Conservation (phyloP, 2,888 invertebrate genomes). For the Schrankia costaestrigalis region DNA sequence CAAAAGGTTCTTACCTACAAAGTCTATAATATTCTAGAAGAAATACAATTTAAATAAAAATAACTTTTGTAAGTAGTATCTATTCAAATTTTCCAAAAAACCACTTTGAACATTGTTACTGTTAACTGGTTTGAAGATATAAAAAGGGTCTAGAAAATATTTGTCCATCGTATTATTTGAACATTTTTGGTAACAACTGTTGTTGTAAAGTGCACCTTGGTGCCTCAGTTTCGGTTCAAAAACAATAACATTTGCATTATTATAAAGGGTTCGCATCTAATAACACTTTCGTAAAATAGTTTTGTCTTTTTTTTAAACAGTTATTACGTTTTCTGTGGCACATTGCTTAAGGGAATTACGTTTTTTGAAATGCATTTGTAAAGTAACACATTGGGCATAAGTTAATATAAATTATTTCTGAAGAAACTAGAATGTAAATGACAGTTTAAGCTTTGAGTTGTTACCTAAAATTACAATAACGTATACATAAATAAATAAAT, state of each 20-base stretch:
- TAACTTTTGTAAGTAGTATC: not conserved
- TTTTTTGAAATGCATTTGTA: constrained; percentile 8
- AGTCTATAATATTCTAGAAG: no score
- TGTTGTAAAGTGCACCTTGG: constrained; percentile 45
- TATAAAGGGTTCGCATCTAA: constrained; percentile 46
- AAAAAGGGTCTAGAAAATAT: constrained; percentile 11
- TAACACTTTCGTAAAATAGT: constrained; percentile 37
- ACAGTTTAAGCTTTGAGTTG: no score
- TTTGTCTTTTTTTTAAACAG: constrained; percentile 18
- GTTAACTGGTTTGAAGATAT: constrained; percentile 8
- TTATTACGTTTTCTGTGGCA: constrained; percentile 11
- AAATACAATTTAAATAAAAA: not conserved
- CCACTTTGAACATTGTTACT: constrained; percentile 7
- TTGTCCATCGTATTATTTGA: constrained; percentile 19
- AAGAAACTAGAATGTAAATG: no score
- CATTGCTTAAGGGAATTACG: constrained; percentile 6
- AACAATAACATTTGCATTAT: constrained; percentile 59
- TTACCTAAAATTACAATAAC: not conserved
- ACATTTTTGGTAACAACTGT: constrained; percentile 29
- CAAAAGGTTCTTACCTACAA: no score
- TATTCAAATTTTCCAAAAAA: constrained; percentile 7
- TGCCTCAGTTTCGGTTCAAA: constrained; percentile 36
- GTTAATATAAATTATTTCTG: constrained; percentile 5
- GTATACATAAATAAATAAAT: not conserved
- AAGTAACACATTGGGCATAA: not conserved